A percentile compares a stretch with the other conserved stretches of the same genome.
These are phyloP conservation scores for Polyommatus iphigenia DNA, from an alignment of 2,888 invertebrate genomes.

Conservation along the genomic window DNA sequence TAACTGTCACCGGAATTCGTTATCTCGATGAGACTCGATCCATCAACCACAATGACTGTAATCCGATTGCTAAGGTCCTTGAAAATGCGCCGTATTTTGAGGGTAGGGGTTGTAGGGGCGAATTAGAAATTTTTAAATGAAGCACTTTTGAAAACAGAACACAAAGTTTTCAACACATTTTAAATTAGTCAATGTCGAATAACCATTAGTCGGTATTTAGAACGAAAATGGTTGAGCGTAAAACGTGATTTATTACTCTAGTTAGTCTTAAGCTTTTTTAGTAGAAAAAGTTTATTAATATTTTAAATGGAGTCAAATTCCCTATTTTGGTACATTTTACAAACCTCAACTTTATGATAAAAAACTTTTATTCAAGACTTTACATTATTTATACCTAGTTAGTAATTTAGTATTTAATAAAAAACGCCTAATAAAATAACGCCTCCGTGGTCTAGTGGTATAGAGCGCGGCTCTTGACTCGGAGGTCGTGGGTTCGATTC, in stretches of 20 bases:
- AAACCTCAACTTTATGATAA: background rate
- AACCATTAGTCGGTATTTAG: background rate
- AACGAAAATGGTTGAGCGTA: background rate
- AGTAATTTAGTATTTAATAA: too few relatives aligned
- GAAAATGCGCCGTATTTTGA: background rate
- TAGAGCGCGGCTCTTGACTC: too few relatives aligned
- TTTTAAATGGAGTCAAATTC: background rate
- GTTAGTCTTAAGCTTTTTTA: background rate
- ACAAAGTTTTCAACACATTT: too few relatives aligned
- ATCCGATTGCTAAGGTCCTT: background rate
- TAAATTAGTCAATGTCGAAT: background rate
- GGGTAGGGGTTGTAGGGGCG: background rate
- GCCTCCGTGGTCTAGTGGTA: too few relatives aligned
- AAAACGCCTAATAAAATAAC: too few relatives aligned
- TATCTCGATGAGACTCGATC: background rate
- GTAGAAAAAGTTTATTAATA: background rate
- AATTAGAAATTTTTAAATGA: background rate
- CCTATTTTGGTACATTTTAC: background rate
- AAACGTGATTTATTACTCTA: background rate
- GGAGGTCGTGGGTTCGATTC: too few relatives aligned
- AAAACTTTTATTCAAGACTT: background rate
- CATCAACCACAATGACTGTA: constrained; percentile 3
- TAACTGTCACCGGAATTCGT: background rate
- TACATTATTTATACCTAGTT: too few relatives aligned
- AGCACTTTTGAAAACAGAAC: background rate